A percentile compares a stretch with the other conserved stretches of the same genome.
Evolutionary conservation across 92 coral and sea anemone genomes (phyloP).

Genomic region (Isaurus tuberculatus): DNA sequence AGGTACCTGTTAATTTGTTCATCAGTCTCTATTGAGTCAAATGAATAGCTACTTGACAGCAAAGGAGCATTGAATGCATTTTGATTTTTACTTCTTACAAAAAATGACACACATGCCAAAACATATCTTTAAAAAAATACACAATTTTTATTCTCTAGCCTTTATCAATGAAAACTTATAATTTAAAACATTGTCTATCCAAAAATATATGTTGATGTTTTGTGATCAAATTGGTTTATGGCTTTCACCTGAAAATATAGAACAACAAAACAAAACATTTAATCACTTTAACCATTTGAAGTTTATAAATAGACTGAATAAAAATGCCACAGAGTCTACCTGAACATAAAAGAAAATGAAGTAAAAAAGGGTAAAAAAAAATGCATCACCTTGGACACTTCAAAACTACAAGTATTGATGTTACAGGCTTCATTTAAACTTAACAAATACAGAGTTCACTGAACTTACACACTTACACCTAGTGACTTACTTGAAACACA

Average conservation of each 20-base stretch:
- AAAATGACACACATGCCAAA: neutral
- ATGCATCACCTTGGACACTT: no score
- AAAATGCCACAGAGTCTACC: neutral
- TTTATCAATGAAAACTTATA: neutral
- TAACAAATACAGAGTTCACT: neutral
- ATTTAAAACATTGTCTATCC: neutral
- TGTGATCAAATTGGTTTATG: neutral
- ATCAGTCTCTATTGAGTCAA: neutral
- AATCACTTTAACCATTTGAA: neutral
- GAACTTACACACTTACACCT: neutral
- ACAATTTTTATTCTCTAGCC: neutral
- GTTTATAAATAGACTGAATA: constrained; percentile 29
- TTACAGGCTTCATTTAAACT: neutral
- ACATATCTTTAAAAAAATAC: neutral
- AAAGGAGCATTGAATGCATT: neutral
- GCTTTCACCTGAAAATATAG: constrained; percentile 18
- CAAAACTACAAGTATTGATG: neutral
- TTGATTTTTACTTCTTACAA: neutral
- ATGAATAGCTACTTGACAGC: constrained; percentile 23
- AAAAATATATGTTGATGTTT: neutral
- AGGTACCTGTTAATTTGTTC: constrained; percentile 15
- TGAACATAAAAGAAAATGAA: neutral
- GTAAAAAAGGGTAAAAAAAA: neutral
- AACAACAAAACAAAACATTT: neutral
- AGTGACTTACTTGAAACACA: neutral